Evolutionary conservation across 2,797 vertebrate species (phyloP).

Genomic region (Protonibea diacanthus): DNA sequence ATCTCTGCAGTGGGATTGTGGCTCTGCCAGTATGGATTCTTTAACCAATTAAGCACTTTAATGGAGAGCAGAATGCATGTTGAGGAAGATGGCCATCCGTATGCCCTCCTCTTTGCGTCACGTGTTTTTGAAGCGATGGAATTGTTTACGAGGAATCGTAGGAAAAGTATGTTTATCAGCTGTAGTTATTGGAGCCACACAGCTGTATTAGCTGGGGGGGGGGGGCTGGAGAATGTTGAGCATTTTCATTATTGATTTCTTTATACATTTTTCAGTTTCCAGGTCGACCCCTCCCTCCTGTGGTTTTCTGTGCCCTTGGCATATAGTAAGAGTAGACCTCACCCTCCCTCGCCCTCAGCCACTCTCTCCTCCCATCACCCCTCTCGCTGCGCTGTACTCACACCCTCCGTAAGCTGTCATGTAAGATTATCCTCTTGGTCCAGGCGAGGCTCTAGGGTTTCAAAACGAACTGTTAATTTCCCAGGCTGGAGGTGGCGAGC

Average conservation of each 20-base stretch:
- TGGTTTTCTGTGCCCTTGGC: slow-evolving; percentile 39
- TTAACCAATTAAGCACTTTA: slow-evolving; percentile 80
- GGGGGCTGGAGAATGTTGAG: background rate
- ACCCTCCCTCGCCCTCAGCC: slow-evolving; percentile 31
- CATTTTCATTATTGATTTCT: slow-evolving; percentile 40
- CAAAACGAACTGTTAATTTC: slow-evolving; percentile 86
- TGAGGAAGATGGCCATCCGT: slow-evolving; percentile 43
- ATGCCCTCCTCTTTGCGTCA: slow-evolving; percentile 10
- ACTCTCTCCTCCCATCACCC: slow-evolving; percentile 56
- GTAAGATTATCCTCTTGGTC: slow-evolving; percentile 84
- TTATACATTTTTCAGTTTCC: slow-evolving; percentile 34
- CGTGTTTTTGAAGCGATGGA: slow-evolving; percentile 12
- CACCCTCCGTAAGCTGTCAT: slow-evolving; percentile 80
- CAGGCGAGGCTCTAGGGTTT: slow-evolving; percentile 82
- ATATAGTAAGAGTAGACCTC: slow-evolving; percentile 47
- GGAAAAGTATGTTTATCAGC: slow-evolving; percentile 4
- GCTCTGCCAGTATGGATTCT: slow-evolving; percentile 81
- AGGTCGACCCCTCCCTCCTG: slow-evolving; percentile 30
- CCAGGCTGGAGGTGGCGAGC: slow-evolving; percentile 75
- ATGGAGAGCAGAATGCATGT: slow-evolving; percentile 67
- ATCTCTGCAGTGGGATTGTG: slow-evolving; percentile 79
- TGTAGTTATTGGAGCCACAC: background rate
- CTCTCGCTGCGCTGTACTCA: slow-evolving; percentile 55
- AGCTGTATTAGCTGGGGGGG: background rate
- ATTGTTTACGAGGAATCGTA: background rate